Evolutionary conservation across 2,113 vertebrate species (phyloP).

Genomic region (Butorides virescens): DNA sequence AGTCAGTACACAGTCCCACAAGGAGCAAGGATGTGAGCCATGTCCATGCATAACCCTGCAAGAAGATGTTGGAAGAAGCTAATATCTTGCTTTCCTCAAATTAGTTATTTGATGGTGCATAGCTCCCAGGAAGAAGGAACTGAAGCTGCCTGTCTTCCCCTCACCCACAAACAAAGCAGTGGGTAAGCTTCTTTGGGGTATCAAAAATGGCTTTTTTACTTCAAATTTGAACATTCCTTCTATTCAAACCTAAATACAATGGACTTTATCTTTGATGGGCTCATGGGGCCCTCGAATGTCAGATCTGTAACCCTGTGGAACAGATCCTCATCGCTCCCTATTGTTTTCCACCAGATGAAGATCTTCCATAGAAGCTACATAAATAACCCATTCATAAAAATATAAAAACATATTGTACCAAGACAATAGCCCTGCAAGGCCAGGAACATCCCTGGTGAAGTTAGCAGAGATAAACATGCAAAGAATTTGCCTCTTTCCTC

Average conservation of each 20-base stretch:
- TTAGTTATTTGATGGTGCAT: background rate
- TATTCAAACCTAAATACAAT: slow-evolving; percentile 49
- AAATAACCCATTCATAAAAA: slow-evolving; percentile 28
- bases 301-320: background rate
- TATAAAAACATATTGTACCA: background rate
- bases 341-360: slow-evolving; percentile 20
- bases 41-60: background rate
- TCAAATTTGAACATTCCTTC: background rate
- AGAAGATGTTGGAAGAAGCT: background rate
- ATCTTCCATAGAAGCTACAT: background rate
- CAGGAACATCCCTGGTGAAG: background rate
- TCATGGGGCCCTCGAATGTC: background rate
- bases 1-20: background rate
- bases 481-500: slow-evolving; percentile 7
- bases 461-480: background rate
- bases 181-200: background rate
- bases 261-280: background rate
- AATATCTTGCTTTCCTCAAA: background rate
- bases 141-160: background rate
- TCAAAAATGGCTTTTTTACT: background rate
- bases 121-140: background rate
- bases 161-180: background rate
- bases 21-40: background rate
- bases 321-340: background rate
- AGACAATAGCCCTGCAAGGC: slow-evolving; percentile 21